Evolutionary conservation across 2,888 invertebrate genomes (phyloP), one percentile per base, ranked within the genome.

Genomic region (Patella ulyssiponensis): DNA sequence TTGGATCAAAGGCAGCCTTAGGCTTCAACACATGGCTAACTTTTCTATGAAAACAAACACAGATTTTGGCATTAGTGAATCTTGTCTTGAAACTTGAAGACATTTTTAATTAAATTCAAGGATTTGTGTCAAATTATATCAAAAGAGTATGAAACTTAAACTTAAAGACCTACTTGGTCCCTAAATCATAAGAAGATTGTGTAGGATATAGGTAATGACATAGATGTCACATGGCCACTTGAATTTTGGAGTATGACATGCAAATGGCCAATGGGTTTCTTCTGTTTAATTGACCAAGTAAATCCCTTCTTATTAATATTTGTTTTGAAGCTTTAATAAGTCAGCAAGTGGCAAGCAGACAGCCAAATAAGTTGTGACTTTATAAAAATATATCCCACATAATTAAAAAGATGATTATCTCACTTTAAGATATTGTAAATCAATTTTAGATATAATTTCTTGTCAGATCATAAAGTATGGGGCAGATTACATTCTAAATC

Each of bases 21-120:
- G 64, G 64, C 64, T 14, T 64, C 64, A 20, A 64, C 64, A 64
- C 64, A 64, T 64, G 64, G 64, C 23, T 23, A 64, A 64, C 64
- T 64, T 64, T 14, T 23, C 20, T 64, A 64, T 64, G 64, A 64
- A 64, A 64, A 64, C 23, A 64, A 64, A 64, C 64, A 64, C 64
- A 20, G 11, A 64, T 23, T 23, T 64, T 23, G 64, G 64, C 64
- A 64, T 64, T 23, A 64, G 23, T 20, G 64, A 23, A 44, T 44
- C 44, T 44, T 44, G 44, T 44, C 44, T 44, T 44, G 44, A 44
- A 44, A 44, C 44, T 44, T 44, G 44, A 44, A 44, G 44, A 44
- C 44, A 44, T 44, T 44, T 44, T 44, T 44, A 44, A 44, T 44
- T 44, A 44, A 44, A 44, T 44, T 44, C 44, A 64, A 20, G 64